phyloP scores from a whole-genome alignment of 2,888 invertebrate genomes.

The Lithophane socia region DNA sequence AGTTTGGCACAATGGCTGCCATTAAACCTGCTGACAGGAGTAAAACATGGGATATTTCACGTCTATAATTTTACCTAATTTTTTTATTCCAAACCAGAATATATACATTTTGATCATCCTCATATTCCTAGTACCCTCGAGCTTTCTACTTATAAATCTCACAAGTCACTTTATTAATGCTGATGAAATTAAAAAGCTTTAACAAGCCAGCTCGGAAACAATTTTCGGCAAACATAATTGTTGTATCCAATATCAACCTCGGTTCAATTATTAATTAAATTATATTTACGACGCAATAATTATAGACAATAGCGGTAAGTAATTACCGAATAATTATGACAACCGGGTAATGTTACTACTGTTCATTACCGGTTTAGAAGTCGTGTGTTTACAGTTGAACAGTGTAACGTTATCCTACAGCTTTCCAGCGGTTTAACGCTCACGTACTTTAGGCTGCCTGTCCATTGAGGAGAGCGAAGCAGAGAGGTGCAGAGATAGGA shows the following conservation, averaged over 20 bases:
- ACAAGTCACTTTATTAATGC: constrained; percentile 15
- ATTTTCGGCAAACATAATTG: constrained; percentile 34
- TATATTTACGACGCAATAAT: constrained; percentile 41
- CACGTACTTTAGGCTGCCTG: background rate
- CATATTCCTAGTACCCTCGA: background rate
- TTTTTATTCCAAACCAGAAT: background rate
- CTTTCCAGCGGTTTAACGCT: constrained; percentile 20
- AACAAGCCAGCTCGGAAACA: background rate
- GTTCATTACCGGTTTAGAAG: constrained; percentile 1
- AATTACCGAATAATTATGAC: constrained; percentile 13
- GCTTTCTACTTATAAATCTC: background rate
- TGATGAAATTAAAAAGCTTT: background rate
- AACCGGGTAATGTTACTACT: background rate
- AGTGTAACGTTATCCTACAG: background rate
- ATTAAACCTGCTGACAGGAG: no score
- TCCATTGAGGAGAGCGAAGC: background rate
- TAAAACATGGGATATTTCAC: background rate
- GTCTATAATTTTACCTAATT: background rate
- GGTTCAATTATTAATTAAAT: constrained; percentile 25
- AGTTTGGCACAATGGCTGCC: no score
- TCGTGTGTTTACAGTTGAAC: constrained; percentile 12
- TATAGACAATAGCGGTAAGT: background rate
- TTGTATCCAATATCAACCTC: constrained; percentile 41
- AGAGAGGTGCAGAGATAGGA: background rate
- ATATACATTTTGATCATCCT: background rate